Conservation (phyloP, 2,113 vertebrate species). For the Chiloscyllium plagiosum region DNA sequence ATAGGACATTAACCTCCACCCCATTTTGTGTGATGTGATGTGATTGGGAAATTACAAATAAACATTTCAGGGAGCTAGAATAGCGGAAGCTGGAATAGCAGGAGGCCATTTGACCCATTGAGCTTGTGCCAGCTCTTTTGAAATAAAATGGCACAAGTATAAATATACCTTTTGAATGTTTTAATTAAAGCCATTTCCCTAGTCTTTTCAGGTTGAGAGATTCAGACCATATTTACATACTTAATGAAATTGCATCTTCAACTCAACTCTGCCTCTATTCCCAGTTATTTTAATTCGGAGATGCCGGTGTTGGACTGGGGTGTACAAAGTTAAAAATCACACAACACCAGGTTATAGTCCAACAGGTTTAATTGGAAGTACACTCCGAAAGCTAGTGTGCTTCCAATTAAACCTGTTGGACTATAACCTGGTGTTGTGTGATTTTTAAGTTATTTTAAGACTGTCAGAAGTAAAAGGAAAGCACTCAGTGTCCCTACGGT, state of each 20-base stretch:
- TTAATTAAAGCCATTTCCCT: neutral
- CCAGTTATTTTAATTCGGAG: too few species aligned
- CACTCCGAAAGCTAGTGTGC: too few species aligned
- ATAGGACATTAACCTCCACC: neutral
- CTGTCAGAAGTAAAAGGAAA: neutral
- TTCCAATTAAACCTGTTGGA: too few species aligned
- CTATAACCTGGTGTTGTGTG: too few species aligned
- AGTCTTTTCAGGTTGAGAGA: neutral
- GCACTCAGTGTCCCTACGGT: too few species aligned
- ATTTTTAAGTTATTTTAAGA: too few species aligned
- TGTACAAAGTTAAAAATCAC: too few species aligned
- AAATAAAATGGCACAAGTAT: neutral
- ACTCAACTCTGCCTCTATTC: neutral
- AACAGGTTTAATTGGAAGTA: too few species aligned
- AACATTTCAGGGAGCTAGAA: neutral
- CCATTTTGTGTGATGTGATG: neutral
- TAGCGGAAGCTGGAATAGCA: neutral
- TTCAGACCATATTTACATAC: neutral
- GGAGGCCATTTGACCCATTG: neutral
- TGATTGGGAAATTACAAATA: neutral
- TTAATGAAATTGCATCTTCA: neutral
- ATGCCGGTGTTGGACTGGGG: too few species aligned
- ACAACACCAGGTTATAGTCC: too few species aligned
- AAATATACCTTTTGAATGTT: neutral
- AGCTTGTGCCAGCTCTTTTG: neutral